Evolutionary conservation across 2,113 vertebrate genomes (phyloP).

Genomic region (Bubo bubo): DNA sequence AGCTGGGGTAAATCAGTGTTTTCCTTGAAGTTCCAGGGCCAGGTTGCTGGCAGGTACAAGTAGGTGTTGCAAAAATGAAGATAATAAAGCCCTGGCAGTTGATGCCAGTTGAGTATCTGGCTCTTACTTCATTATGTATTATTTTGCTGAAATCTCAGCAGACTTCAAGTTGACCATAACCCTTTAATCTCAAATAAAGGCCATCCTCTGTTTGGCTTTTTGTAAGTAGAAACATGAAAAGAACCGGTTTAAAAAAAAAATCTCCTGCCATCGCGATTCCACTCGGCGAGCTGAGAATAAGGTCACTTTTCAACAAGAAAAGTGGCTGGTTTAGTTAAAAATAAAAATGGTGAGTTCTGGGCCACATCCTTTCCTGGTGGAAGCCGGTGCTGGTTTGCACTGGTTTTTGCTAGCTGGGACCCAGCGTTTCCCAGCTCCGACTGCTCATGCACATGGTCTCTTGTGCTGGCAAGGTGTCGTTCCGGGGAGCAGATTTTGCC

Average conservation of each 20-base stretch:
- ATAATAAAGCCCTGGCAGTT: background rate
- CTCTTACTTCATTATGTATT: background rate
- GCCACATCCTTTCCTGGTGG: fast-evolving
- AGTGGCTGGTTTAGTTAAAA: background rate
- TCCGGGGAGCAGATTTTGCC: background rate
- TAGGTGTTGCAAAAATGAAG: background rate
- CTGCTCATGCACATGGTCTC: fast-evolving
- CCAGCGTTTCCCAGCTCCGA: fast-evolving
- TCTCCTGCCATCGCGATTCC: background rate
- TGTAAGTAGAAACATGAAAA: background rate
- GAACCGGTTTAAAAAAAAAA: background rate
- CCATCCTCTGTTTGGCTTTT: background rate
- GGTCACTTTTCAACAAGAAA: background rate
- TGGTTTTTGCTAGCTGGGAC: background rate
- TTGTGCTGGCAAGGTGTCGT: background rate
- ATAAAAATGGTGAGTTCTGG: background rate
- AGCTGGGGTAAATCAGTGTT: background rate
- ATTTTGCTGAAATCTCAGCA: background rate
- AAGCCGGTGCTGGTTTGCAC: background rate
- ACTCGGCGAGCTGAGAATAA: background rate
- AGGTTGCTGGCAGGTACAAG: background rate
- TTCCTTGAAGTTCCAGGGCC: background rate
- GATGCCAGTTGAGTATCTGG: background rate
- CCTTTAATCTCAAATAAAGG: conserved; percentile 29
- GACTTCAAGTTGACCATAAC: background rate